phyloP scores from a whole-genome alignment of 2,888 invertebrate genomes.

The Synanthedon vespiformis region DNA sequence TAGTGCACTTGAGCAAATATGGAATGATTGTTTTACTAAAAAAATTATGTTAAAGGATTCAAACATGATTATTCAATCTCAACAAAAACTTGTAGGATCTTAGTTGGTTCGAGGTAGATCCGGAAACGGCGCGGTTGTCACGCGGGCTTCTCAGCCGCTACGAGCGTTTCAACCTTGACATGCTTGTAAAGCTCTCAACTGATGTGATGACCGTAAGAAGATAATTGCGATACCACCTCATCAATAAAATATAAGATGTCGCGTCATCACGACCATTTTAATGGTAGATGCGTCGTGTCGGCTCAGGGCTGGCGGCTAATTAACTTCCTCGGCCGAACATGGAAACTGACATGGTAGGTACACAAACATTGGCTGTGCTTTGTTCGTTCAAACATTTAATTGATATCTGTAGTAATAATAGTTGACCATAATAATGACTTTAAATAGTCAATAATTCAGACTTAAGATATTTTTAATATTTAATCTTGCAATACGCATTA shows the following conservation, averaged over 20 bases:
- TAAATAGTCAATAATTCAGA: no score
- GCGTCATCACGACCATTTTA: constrained; percentile 28
- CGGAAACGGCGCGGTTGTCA: constrained; percentile 37
- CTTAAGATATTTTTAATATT: no score
- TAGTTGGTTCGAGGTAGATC: constrained; percentile 23
- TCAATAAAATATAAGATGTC: constrained; percentile 31
- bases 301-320: constrained; percentile 41
- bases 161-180: constrained; percentile 42
- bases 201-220: constrained; percentile 33
- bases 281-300: constrained; percentile 19
- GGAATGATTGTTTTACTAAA: background rate
- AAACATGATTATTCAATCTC: constrained; percentile 9
- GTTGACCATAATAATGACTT: no score
- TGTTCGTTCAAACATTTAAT: no score
- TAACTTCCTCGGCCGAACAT: constrained; percentile 36
- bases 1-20: constrained; percentile 13
- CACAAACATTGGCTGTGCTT: no score
- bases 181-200: constrained; percentile 23
- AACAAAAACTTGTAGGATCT: constrained; percentile 16
- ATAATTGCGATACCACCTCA: constrained; percentile 36
- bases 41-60: constrained; percentile 11
- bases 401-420: no score
- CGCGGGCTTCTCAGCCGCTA: constrained; percentile 21
- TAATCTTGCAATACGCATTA: no score
- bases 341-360: constrained; percentile 8